A percentile compares a stretch with the other conserved stretches of the same genome.
phyloP scores from a whole-genome alignment of 2,113 vertebrate species.

The Bubalus kerabau region DNA sequence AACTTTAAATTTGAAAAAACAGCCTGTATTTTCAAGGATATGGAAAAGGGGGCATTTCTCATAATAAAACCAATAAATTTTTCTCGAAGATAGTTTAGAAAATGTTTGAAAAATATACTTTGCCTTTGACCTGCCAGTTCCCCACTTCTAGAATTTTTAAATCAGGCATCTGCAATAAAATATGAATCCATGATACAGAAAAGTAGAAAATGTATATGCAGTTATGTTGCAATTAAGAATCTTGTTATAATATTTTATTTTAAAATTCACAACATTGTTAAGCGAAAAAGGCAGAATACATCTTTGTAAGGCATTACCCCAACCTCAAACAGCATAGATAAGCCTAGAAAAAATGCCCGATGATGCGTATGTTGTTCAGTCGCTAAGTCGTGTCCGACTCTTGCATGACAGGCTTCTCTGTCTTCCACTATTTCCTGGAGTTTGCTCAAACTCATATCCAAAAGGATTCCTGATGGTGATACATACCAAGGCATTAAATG shows the following conservation, averaged over 20 bases:
- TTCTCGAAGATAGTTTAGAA: neutral
- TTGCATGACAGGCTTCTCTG: neutral
- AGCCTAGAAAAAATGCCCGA: neutral
- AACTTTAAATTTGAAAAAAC: neutral
- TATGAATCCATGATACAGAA: neutral
- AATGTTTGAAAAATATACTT: neutral
- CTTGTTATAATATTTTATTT: neutral
- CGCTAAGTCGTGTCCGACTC: neutral
- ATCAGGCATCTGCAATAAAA: neutral
- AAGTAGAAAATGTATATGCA: neutral
- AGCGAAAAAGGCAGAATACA: neutral
- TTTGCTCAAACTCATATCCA: neutral
- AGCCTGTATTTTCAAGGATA: neutral
- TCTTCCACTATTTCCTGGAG: neutral
- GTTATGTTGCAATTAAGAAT: neutral
- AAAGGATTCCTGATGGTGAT: neutral
- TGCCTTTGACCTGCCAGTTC: neutral
- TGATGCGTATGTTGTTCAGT: neutral
- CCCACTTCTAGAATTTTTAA: neutral
- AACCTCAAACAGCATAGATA: neutral
- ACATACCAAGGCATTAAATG: neutral
- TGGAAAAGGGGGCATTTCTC: neutral
- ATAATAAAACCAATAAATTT: neutral
- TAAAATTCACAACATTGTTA: neutral
- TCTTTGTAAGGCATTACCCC: neutral